These are phyloP conservation scores for Cyclargus thomasi DNA, from an alignment of 1,140 invertebrate species.

Conservation along the genomic window DNA sequence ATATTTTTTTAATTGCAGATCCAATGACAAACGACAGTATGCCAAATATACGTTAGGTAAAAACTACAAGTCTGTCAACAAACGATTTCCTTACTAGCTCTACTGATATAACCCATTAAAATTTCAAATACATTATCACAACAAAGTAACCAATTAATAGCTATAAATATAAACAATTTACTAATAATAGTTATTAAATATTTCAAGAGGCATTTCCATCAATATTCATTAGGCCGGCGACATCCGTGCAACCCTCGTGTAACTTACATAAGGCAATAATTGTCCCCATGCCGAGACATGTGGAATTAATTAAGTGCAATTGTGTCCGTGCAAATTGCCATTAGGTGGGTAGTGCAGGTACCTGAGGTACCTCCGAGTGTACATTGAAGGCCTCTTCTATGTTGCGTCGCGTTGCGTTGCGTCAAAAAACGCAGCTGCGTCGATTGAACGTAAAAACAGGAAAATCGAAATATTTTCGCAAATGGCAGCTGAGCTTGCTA, in stretches of 20 bases:
- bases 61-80: too few relatives aligned
- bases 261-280: slow-evolving; percentile 8
- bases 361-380: not conserved
- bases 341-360: not conserved
- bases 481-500: too few relatives aligned
- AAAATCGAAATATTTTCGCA: too few relatives aligned
- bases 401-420: too few relatives aligned
- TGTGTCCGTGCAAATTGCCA: slow-evolving; percentile 15
- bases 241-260: not conserved
- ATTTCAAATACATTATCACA: not conserved
- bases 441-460: too few relatives aligned
- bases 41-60: too few relatives aligned
- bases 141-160: not conserved
- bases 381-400: not conserved
- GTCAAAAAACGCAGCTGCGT: too few relatives aligned
- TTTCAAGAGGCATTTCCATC: not conserved
- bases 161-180: not conserved
- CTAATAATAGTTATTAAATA: not conserved
- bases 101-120: not conserved
- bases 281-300: slow-evolving; percentile 27
- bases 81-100: too few relatives aligned
- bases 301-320: slow-evolving; percentile 25
- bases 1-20: too few relatives aligned
- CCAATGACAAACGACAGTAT: too few relatives aligned
- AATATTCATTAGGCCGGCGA: not conserved